Evolutionary conservation across 2,888 invertebrate species (phyloP).

Genomic region (Neelides folsomi): DNA sequence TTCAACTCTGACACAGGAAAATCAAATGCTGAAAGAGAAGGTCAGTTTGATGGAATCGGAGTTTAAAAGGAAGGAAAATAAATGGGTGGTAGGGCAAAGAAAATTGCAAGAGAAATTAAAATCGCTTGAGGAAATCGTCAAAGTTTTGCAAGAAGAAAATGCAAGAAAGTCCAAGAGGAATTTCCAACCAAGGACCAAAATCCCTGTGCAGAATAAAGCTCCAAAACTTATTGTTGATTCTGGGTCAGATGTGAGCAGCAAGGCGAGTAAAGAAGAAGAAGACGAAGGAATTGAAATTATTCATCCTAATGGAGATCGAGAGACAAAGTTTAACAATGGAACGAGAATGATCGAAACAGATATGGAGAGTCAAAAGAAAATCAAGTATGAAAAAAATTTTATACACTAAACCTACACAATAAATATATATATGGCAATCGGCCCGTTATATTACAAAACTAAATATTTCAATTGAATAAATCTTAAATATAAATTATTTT

Average conservation of each 20-base stretch:
- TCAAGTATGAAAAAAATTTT: neutral
- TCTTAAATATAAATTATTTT: conserved; percentile 38
- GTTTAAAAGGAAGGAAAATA: conserved; percentile 14
- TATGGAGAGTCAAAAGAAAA: conserved; percentile 3
- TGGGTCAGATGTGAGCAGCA: no score
- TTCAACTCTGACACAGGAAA: conserved; percentile 10
- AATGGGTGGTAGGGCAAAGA: conserved; percentile 11
- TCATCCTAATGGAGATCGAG: conserved; percentile 10
- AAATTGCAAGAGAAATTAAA: conserved; percentile 11
- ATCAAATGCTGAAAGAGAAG: conserved; percentile 12
- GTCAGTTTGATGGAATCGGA: conserved; percentile 2
- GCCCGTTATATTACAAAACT: no score
- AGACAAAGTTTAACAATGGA: conserved; percentile 9
- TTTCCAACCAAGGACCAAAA: neutral
- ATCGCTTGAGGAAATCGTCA: conserved; percentile 12
- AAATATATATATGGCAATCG: no score
- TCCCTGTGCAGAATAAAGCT: conserved; percentile 39
- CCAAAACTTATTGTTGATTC: conserved; percentile 5
- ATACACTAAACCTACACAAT: neutral
- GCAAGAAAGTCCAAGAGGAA: conserved; percentile 7
- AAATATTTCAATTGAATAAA: conserved; percentile 1
- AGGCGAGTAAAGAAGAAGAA: no score
- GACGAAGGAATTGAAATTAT: no score
- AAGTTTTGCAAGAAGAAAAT: conserved; percentile 17
- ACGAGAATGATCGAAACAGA: conserved; percentile 6